Conservation (phyloP, 2,888 invertebrate genomes). For the Galerucella calmariensis region DNA sequence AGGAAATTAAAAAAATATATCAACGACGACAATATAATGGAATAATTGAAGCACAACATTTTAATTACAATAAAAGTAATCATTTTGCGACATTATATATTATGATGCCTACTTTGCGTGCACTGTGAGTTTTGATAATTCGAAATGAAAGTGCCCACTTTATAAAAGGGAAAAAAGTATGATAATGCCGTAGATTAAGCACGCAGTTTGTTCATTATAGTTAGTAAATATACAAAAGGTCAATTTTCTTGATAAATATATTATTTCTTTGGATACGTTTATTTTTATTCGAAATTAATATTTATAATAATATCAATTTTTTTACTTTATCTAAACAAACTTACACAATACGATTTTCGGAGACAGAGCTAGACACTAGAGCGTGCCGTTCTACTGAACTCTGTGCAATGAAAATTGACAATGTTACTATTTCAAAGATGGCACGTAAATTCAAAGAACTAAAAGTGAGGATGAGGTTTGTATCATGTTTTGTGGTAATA, state of each 20-base stretch:
- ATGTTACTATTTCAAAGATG: no score
- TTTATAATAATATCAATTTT: no score
- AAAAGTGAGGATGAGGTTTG: no score
- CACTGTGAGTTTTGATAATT: not conserved
- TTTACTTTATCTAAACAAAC: no score
- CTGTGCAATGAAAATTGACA: no score
- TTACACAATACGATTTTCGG: no score
- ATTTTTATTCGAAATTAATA: not conserved
- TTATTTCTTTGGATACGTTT: not conserved
- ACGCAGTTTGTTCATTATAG: not conserved
- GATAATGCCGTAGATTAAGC: not conserved
- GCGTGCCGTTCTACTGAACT: no score
- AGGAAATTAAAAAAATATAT: no score
- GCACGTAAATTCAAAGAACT: no score
- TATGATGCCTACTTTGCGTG: not conserved
- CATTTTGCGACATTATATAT: not conserved
- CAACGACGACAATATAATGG: not conserved
- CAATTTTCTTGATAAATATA: constrained; percentile 2
- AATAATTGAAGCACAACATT: not conserved
- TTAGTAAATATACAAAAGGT: constrained; percentile 7
- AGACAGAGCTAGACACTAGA: no score
- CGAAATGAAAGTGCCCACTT: constrained; percentile 4
- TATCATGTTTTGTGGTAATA: no score
- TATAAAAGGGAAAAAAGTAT: not conserved
- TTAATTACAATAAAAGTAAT: constrained; percentile 9